phyloP scores from a whole-genome alignment of 2,888 invertebrate genomes.

The Emmelina monodactyla region DNA sequence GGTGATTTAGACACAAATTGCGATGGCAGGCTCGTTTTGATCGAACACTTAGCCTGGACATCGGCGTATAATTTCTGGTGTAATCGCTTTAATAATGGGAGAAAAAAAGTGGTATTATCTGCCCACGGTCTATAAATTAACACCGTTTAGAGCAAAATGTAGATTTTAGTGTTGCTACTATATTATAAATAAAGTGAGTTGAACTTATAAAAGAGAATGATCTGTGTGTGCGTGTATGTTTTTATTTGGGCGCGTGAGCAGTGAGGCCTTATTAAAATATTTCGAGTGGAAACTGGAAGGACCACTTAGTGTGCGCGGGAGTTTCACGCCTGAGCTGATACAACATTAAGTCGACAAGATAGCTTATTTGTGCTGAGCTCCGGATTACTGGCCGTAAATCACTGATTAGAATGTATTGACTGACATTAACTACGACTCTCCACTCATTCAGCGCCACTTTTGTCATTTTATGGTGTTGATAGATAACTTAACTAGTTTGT shows the following conservation, averaged over 20 bases:
- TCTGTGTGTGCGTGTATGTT: constrained; percentile 51
- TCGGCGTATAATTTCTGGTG: constrained; percentile 64
- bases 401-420: constrained; percentile 67
- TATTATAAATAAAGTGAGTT: constrained; percentile 58
- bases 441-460: constrained; percentile 38
- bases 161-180: constrained; percentile 64
- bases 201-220: constrained; percentile 37
- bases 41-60: constrained; percentile 43
- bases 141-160: constrained; percentile 67
- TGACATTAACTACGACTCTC: constrained; percentile 51
- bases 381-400: constrained; percentile 65
- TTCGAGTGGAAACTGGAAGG: constrained; percentile 67
- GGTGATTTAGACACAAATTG: constrained; percentile 23
- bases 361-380: constrained; percentile 66
- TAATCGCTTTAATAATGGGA: constrained; percentile 65
- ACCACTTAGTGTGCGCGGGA: constrained; percentile 66
- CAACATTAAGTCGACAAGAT: constrained; percentile 66
- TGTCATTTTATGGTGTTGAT: constrained; percentile 35
- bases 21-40: constrained; percentile 19
- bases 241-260: constrained; percentile 65
- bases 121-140: constrained; percentile 67
- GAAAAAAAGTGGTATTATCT: constrained; percentile 66
- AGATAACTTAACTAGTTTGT: background rate
- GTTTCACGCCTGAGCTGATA: constrained; percentile 66
- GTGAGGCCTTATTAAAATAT: constrained; percentile 66